These are phyloP conservation scores for Festucalex cinctus DNA, from an alignment of 2,113 vertebrate species.

Conservation along the genomic window DNA sequence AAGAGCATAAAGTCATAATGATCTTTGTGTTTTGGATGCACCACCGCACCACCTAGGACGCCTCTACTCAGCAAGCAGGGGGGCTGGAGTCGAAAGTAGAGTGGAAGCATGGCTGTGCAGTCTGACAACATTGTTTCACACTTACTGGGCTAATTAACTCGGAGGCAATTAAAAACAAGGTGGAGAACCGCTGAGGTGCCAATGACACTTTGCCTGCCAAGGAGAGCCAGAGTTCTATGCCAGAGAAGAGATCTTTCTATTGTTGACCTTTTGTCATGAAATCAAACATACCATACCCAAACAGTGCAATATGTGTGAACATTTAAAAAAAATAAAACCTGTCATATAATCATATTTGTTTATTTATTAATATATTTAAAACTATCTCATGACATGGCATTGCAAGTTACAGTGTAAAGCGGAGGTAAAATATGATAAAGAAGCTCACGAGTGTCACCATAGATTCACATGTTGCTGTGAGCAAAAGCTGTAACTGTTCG, in stretches of 20 bases:
- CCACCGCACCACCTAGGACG: slow-evolving; percentile 33
- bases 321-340: neutral
- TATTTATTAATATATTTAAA: no score
- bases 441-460: neutral
- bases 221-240: slow-evolving; percentile 40
- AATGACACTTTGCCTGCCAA: slow-evolving; percentile 50
- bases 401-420: neutral
- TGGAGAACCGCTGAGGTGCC: slow-evolving; percentile 66
- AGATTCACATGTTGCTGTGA: neutral
- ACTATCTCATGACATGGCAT: neutral
- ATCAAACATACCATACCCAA: neutral
- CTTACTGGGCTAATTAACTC: slow-evolving; percentile 73
- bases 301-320: neutral
- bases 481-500: neutral
- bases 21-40: slow-evolving; percentile 42
- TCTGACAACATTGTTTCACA: slow-evolving; percentile 75
- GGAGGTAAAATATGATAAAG: neutral
- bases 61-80: slow-evolving; percentile 57
- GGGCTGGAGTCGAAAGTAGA: slow-evolving; percentile 41
- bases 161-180: slow-evolving; percentile 73
- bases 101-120: slow-evolving; percentile 51
- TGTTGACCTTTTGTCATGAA: slow-evolving; percentile 17
- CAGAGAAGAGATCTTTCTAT: slow-evolving; percentile 44
- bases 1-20: slow-evolving; percentile 26
- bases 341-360: neutral